Base-by-base conservation (phyloP, 2,113 vertebrate species). In the Australoheros scitulus region DNA sequence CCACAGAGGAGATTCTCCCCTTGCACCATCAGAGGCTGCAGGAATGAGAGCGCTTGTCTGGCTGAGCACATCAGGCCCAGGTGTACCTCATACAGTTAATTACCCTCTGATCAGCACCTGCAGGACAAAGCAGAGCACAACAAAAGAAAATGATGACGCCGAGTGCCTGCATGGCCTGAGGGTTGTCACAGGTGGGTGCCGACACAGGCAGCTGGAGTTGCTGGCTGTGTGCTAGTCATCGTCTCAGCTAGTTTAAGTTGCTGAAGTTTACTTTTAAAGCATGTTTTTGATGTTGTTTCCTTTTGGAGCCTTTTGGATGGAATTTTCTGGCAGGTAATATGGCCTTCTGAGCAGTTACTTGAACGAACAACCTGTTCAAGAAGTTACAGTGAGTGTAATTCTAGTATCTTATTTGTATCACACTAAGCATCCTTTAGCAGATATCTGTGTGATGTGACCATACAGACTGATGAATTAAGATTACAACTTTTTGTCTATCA, bases 131-230 rank as follows among this genome's bases (percentile, higher is more conserved):
- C 24, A 32, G 5, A 70, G 24, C 24, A 72, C 43, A 32, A 5
- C 65, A 29, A 72, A 72, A 1, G 15, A 70, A 70, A 70, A 50
- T 29, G 64, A 70, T 50, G 65, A 52, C 43, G 29, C 24, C 65
- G 1, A 52, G 29, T 32, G 43, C 26, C 18, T 6, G 20, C 43
- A 5, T 72, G 43, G 43, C 65, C 65, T 18, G 26, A 22, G 17
- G 43, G 65, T 18, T 20, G 18, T 72, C 4, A 32, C 18, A 32
- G 17, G 3, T 70, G 43, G 65, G 43, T 68, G 24, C 26, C 15
- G 24, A 20, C 41, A 29, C 1, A 52, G 65, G 43, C 24, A 70
- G 43, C 26, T 32, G 65, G 43, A 70, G 43, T 43, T 52, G 65
- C 3, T 52, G 10, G 65, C 10, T 20, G 50, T 52, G 15, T 50